Evolutionary conservation across 2,113 vertebrate species (phyloP), one percentile per base, ranked within the genome.

Genomic region (Ctenomys sociabilis): DNA sequence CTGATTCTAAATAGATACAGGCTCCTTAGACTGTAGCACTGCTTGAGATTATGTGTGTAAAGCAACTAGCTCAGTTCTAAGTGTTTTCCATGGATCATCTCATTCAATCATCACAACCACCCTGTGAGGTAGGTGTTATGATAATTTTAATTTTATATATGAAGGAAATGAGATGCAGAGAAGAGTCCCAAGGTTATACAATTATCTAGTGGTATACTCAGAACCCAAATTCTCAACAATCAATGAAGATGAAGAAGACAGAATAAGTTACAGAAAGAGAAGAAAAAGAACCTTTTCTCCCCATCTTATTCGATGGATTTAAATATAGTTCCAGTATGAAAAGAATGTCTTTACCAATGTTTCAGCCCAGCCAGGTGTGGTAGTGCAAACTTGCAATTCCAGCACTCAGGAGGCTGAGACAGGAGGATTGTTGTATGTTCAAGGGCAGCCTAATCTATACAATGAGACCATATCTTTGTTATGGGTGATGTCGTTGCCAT

Each of bases 1-100:
- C 30, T 97, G 72, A 80, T 95, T 85, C 72, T 96, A 98, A 97
- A 98, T 97, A 96, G 97, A 95, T 95, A 97, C 72, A 59, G 75
- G 10, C 28, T 95, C 80, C 88, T 78, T 37, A 87, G 70, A 75
- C 52, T 81, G 43, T 96, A 94, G 84, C 66, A 95, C 91, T 92
- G 88, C 92, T 93, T 93, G 95, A 73, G 21, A 97, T 22, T 37
- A 88, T 63, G n/a, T 81, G 21, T 95, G 28, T 91, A 91, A 93
- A 93, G 35, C 63, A 82, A 91, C 24, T 78, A 63, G 28, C 5
- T 30, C 21, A 95, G 72, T 80, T 81, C 52, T 82, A 81, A 63
- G 49, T 43, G 40, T 2, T 94, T 81, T 81, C 80, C 28, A 52
- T 72, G 61, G 21, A 90, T 88, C 64, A 52, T 22, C 35, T 81